These are phyloP conservation scores for Ostrea denselamellosa DNA, from an alignment of 1,140 invertebrate species.

Conservation along the genomic window DNA sequence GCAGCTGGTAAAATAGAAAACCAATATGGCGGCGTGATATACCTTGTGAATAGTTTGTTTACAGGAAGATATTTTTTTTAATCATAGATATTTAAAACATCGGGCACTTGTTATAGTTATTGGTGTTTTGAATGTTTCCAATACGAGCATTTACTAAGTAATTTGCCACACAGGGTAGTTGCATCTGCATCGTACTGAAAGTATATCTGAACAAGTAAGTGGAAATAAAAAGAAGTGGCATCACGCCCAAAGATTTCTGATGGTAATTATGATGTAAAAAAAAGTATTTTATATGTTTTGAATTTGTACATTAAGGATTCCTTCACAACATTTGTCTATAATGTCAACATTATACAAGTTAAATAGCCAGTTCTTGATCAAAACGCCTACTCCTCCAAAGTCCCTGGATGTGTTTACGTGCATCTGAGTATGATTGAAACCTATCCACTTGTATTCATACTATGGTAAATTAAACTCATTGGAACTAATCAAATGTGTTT, in stretches of 20 bases:
- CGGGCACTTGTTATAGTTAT: too few relatives aligned
- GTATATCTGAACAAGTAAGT: conserved; percentile 53
- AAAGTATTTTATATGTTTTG: too few relatives aligned
- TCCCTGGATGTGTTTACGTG: conserved; percentile 1
- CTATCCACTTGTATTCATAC: conserved; percentile 43
- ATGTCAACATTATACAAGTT: conserved; percentile 40
- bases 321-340: conserved; percentile 50
- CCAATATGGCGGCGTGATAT: too few relatives aligned
- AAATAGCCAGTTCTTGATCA: not conserved
- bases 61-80: too few relatives aligned
- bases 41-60: too few relatives aligned
- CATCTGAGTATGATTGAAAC: conserved; percentile 6
- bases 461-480: not conserved
- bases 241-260: conserved; percentile 48
- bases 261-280: too few relatives aligned
- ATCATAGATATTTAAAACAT: too few relatives aligned
- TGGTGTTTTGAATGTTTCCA: not conserved
- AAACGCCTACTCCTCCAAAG: conserved; percentile 20
- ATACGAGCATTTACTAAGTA: conserved; percentile 33
- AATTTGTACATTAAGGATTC: too few relatives aligned
- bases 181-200: conserved; percentile 20
- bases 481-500: conserved; percentile 43
- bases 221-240: conserved; percentile 45
- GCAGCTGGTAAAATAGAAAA: too few relatives aligned
- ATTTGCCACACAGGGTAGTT: conserved; percentile 24